phyloP scores from a whole-genome alignment of 2,888 invertebrate species.

The Acheta domesticus region DNA sequence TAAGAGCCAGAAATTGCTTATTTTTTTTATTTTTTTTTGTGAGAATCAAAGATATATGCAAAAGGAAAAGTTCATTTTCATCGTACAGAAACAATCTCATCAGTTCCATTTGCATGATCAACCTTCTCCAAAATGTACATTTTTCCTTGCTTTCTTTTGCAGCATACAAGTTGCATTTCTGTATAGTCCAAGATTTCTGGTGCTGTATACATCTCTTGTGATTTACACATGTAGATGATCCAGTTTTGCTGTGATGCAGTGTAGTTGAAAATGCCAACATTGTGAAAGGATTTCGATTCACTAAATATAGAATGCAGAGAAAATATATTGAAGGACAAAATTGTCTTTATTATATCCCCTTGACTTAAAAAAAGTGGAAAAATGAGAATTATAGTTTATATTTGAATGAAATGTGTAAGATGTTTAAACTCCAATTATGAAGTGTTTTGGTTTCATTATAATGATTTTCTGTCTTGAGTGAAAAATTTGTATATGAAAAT shows the following conservation, averaged over 20 bases:
- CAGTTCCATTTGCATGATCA: no score
- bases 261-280: neutral
- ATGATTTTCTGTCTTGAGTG: neutral
- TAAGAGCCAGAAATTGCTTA: neutral
- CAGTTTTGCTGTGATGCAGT: constrained; percentile 11
- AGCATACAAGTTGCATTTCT: neutral
- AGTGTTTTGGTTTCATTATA: neutral
- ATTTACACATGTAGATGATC: neutral
- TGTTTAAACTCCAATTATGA: neutral
- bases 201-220: neutral
- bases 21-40: neutral
- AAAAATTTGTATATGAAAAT: constrained; percentile 18
- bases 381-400: constrained; percentile 4
- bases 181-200: constrained; percentile 1
- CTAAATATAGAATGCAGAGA: neutral
- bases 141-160: neutral
- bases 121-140: neutral
- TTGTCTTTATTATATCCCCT: neutral
- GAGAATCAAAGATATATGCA: neutral
- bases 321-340: neutral
- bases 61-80: neutral
- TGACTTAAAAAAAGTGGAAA: neutral
- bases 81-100: no score
- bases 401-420: constrained; percentile 11
- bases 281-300: constrained; percentile 2